phyloP scores from a whole-genome alignment of 2,888 invertebrate species.

The Chromoteleia sp. region DNA sequence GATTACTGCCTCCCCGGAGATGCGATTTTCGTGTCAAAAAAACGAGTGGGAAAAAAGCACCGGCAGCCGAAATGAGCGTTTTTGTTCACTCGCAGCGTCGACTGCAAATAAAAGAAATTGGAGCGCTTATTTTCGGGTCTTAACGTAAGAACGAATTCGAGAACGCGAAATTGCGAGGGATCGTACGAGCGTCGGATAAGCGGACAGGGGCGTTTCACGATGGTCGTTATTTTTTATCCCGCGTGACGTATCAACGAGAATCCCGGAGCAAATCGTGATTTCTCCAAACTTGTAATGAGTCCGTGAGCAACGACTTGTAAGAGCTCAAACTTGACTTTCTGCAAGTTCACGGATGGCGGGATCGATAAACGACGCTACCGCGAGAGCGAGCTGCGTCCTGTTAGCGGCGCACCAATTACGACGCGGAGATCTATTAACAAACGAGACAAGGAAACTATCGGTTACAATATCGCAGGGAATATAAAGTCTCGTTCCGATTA shows the following conservation, averaged over 20 bases:
- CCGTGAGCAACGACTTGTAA: conserved; percentile 71
- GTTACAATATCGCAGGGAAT: conserved; percentile 35
- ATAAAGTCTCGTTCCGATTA: conserved; percentile 42
- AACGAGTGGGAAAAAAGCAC: conserved; percentile 26
- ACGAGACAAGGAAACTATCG: conserved; percentile 39
- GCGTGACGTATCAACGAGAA: conserved; percentile 1
- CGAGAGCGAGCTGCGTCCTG: conserved; percentile 58
- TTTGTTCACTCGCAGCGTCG: conserved; percentile 36
- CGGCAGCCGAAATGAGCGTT: conserved; percentile 30
- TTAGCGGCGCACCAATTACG: conserved; percentile 52
- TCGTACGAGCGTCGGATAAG: too few species aligned
- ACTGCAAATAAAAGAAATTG: conserved; percentile 39
- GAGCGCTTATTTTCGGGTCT: conserved; percentile 28
- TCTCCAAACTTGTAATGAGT: conserved; percentile 66
- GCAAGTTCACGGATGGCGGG: conserved; percentile 66
- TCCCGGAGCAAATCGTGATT: conserved; percentile 17
- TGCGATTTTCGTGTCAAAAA: conserved; percentile 31
- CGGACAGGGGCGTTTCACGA: too few species aligned
- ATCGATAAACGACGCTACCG: conserved; percentile 66
- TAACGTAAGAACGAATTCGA: conserved; percentile 33
- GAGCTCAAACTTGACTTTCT: conserved; percentile 73
- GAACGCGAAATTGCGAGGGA: conserved; percentile 23
- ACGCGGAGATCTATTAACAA: conserved; percentile 54
- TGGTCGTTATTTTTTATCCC: too few species aligned
- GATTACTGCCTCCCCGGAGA: conserved; percentile 48